These are phyloP conservation scores for Phaonia tiefii DNA, from an alignment of 2,888 invertebrate genomes.

Conservation along the genomic window DNA sequence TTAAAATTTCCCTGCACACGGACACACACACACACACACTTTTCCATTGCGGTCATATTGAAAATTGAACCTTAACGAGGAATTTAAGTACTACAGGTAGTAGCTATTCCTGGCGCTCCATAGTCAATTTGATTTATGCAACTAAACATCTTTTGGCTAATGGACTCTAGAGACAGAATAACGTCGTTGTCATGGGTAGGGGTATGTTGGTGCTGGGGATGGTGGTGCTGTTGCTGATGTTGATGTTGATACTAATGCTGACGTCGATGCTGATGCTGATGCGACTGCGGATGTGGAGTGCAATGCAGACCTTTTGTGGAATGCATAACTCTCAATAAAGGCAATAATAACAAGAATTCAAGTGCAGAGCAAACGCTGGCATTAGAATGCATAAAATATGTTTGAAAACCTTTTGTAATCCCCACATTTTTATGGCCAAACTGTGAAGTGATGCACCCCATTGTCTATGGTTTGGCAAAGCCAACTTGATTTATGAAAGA, in stretches of 20 bases:
- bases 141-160: constrained; percentile 63
- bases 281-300: constrained; percentile 29
- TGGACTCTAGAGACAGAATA: constrained; percentile 57
- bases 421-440: constrained; percentile 11
- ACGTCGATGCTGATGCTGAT: constrained; percentile 19
- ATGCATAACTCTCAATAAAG: too few species aligned
- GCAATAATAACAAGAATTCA: not conserved
- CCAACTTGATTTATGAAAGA: constrained; percentile 8
- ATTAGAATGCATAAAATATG: constrained; percentile 25
- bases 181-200: too few species aligned
- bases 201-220: constrained; percentile 36
- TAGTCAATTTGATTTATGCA: constrained; percentile 62
- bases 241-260: not conserved
- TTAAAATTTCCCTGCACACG: not conserved
- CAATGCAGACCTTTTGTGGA: constrained; percentile 12
- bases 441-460: not conserved
- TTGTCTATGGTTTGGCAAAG: not conserved
- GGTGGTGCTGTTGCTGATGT: constrained; percentile 1
- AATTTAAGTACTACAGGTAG: constrained; percentile 49
- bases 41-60: constrained; percentile 1
- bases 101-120: constrained; percentile 35
- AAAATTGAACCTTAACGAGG: constrained; percentile 48
- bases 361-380: not conserved
- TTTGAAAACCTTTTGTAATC: constrained; percentile 9
- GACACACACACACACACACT: not conserved